Evolutionary conservation across 2,888 invertebrate genomes (phyloP).

Genomic region (Synanthedon vespiformis): DNA sequence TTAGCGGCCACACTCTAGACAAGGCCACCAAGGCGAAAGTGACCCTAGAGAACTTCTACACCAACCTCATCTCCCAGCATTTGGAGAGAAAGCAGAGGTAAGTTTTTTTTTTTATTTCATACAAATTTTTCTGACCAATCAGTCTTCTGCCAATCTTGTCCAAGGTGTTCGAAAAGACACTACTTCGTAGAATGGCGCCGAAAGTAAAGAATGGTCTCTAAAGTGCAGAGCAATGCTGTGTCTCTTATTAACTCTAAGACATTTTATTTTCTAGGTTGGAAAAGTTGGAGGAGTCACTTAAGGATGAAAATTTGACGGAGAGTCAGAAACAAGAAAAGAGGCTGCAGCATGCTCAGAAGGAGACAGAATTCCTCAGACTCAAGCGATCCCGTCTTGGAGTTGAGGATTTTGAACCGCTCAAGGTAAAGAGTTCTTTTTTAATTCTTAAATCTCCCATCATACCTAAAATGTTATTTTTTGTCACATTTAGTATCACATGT

Average conservation of each 20-base stretch:
- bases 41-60: conserved; percentile 98
- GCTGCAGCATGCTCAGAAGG: conserved; percentile 96
- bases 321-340: conserved; percentile 95
- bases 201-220: too few species aligned
- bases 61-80: conserved; percentile 97
- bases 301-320: conserved; percentile 94
- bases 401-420: conserved; percentile 98
- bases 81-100: conserved; percentile 96
- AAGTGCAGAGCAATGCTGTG: too few species aligned
- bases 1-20: conserved; percentile 97
- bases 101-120: background rate
- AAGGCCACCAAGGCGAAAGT: conserved; percentile 99
- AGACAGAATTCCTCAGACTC: conserved; percentile 97
- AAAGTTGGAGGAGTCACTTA: conserved; percentile 95
- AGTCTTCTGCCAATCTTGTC: too few species aligned
- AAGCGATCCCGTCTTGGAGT: conserved; percentile 96
- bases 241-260: background rate
- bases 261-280: conserved; percentile 73
- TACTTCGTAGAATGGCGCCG: too few species aligned
- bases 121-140: too few species aligned
- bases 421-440: conserved; percentile 70
- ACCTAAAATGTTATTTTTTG: too few species aligned
- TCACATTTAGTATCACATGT: too few species aligned
- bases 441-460: too few species aligned
- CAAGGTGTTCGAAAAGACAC: too few species aligned